Conservation (phyloP, 2,888 invertebrate species). For the Sialis fuliginosa region DNA sequence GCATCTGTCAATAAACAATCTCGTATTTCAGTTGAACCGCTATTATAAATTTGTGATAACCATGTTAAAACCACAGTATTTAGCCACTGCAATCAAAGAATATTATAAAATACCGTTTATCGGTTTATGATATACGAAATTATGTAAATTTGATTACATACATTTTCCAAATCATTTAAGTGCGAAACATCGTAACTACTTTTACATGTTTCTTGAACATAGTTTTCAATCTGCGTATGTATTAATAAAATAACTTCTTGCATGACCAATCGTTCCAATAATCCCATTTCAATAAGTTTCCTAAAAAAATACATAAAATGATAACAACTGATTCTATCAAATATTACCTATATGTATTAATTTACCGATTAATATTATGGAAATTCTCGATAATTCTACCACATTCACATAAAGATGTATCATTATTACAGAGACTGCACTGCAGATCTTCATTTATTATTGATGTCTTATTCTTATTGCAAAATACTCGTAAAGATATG, state of each 20-base stretch:
- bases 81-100: constrained; percentile 48
- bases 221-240: constrained; percentile 62
- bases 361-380: constrained; percentile 55
- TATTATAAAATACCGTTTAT: background rate
- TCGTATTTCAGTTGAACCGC: constrained; percentile 37
- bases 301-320: constrained; percentile 16
- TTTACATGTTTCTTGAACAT: constrained; percentile 71
- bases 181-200: constrained; percentile 76
- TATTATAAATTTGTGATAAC: constrained; percentile 67
- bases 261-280: constrained; percentile 70
- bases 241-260: constrained; percentile 71
- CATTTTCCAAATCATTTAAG: constrained; percentile 54
- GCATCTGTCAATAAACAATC: constrained; percentile 33
- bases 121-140: background rate
- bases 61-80: constrained; percentile 72
- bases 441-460: constrained; percentile 37
- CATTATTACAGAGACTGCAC: constrained; percentile 58
- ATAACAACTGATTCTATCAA: constrained; percentile 1
- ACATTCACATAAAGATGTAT: constrained; percentile 41
- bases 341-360: constrained; percentile 10
- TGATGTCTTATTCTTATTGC: constrained; percentile 23
- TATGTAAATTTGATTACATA: constrained; percentile 17
- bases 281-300: constrained; percentile 52
- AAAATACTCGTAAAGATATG: constrained; percentile 56
- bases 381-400: constrained; percentile 50